Base-by-base conservation (phyloP, 2,888 invertebrate species). In the Hylaea fasciaria region DNA sequence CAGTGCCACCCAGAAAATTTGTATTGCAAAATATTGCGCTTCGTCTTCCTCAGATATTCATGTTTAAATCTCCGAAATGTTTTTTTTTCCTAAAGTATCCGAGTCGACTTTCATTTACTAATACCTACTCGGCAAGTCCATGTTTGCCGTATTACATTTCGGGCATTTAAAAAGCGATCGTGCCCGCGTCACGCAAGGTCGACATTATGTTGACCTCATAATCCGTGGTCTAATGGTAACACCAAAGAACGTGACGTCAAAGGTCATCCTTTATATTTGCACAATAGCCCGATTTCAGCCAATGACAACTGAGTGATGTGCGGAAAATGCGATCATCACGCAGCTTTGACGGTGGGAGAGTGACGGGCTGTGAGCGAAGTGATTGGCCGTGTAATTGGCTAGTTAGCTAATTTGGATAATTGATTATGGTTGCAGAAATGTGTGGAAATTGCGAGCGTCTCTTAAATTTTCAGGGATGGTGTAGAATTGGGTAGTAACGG, bases 271-370 rank as follows among this genome's bases (percentile, higher is more conserved):
- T 43, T 50, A 61, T 52, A 56, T 70, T 68, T 65, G 67, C 70
- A 67, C 69, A 70, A 67, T 67, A 50, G 58, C 41, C 48, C 58
- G 46, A 55, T 47, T 60, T 51, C 55, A 52, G 46, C 56, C 13
- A 45, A 45, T 70, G 74, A 72, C 72, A 68, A 47, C 49, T 68
- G 70, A 74, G 61, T 72, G 74, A 74, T 68, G 69, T 28, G 63
- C 70, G 68, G 66, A 70, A 71, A 69, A 70, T 63, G 53, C 41
- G 68, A 60, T 54, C 63, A 57, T 64, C 68, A 68, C 70, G 39
- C 17, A 14, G 57, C 47, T 45, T 43, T 59, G 53, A 52, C 32
- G 32, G 32, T 32, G 32, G 3, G 32, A 10, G 16, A 35, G 16
- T 35, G 47, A 47, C 35, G 12, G 7, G 37, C 40, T 45, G n/a